A percentile compares a stretch with the other conserved stretches of the same genome.
Conservation (phyloP, 2,888 invertebrate species). For the Tachina grossa region DNA sequence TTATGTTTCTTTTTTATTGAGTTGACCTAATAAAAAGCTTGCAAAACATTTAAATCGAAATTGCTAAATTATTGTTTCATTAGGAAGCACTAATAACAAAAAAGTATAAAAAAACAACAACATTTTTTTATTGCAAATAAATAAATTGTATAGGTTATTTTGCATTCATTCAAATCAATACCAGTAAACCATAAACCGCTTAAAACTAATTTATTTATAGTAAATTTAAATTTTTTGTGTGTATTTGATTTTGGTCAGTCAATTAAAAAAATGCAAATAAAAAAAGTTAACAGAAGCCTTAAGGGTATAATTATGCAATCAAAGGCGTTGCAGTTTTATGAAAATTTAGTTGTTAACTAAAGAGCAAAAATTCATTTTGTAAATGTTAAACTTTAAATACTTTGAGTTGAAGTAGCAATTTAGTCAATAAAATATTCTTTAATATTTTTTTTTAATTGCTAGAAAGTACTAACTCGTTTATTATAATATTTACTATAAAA, state of each 20-base stretch:
- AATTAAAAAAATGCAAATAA: background rate
- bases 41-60: background rate
- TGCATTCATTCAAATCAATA: conserved; percentile 43
- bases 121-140: conserved; percentile 20
- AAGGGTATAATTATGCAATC: conserved; percentile 13
- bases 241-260: conserved; percentile 5
- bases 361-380: background rate
- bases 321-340: background rate
- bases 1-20: conserved; percentile 26
- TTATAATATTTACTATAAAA: too few species aligned
- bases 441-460: too few species aligned
- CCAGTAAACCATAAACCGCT: conserved; percentile 32
- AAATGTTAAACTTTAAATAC: background rate
- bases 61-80: conserved; percentile 3
- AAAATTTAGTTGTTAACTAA: background rate
- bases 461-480: too few species aligned
- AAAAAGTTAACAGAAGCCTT: background rate
- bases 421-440: too few species aligned
- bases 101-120: background rate
- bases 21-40: conserved; percentile 27
- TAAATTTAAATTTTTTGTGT: conserved; percentile 18
- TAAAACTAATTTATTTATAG: conserved; percentile 51
- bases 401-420: too few species aligned
- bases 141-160: conserved; percentile 8
- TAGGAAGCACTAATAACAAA: background rate